These are phyloP conservation scores for Bimastos eiseni DNA, from an alignment of 2,888 invertebrate genomes.

Conservation along the genomic window DNA sequence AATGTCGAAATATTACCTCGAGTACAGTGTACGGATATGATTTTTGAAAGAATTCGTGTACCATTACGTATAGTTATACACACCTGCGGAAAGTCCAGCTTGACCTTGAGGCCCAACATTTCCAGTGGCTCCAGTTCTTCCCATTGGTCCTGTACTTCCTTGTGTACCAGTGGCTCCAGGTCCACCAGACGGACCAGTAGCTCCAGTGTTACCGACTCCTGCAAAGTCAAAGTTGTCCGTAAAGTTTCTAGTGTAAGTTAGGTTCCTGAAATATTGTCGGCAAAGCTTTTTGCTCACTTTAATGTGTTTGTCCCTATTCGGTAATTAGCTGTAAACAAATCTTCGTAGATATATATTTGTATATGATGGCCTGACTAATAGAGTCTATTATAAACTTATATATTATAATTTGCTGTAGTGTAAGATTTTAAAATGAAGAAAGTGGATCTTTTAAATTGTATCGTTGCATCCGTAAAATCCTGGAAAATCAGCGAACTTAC, in stretches of 20 bases:
- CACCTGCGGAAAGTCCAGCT: background rate
- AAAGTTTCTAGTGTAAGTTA: too few species aligned
- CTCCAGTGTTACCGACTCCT: background rate
- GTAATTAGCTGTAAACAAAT: background rate
- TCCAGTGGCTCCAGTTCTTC: conserved; percentile 18
- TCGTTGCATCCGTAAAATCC: background rate
- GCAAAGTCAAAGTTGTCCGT: background rate
- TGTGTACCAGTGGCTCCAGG: background rate
- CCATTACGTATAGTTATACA: background rate
- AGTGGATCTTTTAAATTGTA: background rate
- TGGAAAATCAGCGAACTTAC: background rate
- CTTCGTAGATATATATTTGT: background rate
- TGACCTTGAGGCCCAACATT: background rate
- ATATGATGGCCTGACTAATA: background rate
- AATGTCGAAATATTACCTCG: background rate
- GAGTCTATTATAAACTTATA: background rate
- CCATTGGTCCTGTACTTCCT: background rate
- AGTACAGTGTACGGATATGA: too few species aligned
- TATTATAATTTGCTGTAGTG: background rate
- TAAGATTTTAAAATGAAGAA: too few species aligned
- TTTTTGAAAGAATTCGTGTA: too few species aligned
- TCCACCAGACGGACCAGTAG: background rate
- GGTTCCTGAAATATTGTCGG: too few species aligned
- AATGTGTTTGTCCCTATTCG: too few species aligned
- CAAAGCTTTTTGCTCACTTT: too few species aligned